Conservation (phyloP, 2,888 invertebrate species). For the Dicyrtoma fusca region DNA sequence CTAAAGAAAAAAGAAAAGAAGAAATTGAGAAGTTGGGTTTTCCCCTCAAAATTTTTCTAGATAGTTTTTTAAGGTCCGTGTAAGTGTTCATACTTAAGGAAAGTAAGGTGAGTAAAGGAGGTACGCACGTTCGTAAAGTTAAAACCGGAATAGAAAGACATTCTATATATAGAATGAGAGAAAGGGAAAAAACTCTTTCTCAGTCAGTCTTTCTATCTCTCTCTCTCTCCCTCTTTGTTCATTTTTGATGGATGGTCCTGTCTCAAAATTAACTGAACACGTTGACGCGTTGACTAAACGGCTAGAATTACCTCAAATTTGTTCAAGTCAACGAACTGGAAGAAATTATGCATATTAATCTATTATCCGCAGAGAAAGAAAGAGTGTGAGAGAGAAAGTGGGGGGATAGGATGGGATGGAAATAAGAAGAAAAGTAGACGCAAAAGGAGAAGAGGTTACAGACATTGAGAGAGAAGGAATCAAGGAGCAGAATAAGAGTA, state of each 20-base stretch:
- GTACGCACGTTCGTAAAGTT: too few species aligned
- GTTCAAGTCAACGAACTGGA: constrained; percentile 25
- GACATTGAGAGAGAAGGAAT: neutral
- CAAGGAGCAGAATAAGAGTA: neutral
- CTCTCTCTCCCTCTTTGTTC: neutral
- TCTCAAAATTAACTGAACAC: constrained; percentile 28
- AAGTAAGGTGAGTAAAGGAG: too few species aligned
- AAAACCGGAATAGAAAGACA: too few species aligned
- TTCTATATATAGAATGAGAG: too few species aligned
- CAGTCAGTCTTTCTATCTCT: constrained; percentile 5
- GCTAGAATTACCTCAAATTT: constrained; percentile 27
- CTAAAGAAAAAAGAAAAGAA: too few species aligned
- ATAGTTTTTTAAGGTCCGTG: too few species aligned
- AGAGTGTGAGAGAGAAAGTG: too few species aligned
- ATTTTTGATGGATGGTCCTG: constrained; percentile 22
- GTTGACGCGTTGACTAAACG: constrained; percentile 31
- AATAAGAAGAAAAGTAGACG: neutral
- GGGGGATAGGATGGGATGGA: neutral
- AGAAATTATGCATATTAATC: constrained; percentile 34
- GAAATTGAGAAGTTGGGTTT: too few species aligned
- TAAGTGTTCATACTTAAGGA: too few species aligned
- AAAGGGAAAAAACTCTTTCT: neutral
- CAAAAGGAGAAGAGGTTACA: too few species aligned
- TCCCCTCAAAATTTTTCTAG: too few species aligned
- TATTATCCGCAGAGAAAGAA: constrained; percentile 7